Evolutionary conservation across 2,888 invertebrate genomes (phyloP), one percentile per base, ranked within the genome.

Genomic region (Tillus elongatus): DNA sequence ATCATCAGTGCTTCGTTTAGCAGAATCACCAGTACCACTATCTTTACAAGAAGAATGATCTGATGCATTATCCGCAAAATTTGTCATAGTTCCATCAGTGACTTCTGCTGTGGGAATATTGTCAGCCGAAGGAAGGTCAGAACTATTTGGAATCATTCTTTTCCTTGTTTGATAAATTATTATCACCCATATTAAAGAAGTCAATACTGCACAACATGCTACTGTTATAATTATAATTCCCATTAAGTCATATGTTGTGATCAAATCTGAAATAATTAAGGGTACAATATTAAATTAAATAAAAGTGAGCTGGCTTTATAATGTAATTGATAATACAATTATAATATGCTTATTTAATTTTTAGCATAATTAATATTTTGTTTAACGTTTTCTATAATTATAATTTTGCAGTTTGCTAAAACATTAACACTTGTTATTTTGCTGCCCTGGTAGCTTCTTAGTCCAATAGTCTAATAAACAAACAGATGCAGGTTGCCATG

Each of bases 211-310:
- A 66, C 91, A 88, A 63, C 88, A 87, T 27, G 90, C 87, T 1
- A 89, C 83, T 2, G 88, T 87, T 50, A 93, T 88, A 55, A 92
- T 79, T 49, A 91, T 83, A 45, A 92, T 82, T 36, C 90, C 88
- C 40, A 86, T 76, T 67, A 86, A 84, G 50, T 86, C 84, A 54
- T 83, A 80, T 55, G 82, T 79, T 39, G 72, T 67, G 2, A 71
- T 61, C n/a, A n/a, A n/a, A n/a, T n/a, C n/a, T n/a, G n/a, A n/a
- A n/a, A n/a, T n/a, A n/a, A n/a, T n/a, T n/a, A n/a, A n/a, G n/a
- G n/a, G n/a, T n/a, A n/a, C n/a, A n/a, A n/a, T n/a, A n/a, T n/a
- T n/a, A n/a, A n/a, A n/a, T n/a, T n/a, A n/a, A n/a, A n/a, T n/a
- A n/a, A n/a, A n/a, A n/a, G n/a, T n/a, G n/a, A n/a, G n/a, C n/a